Conservation (phyloP, 35 echinoderm and acorn worm species). For the Anneissia japonica region DNA sequence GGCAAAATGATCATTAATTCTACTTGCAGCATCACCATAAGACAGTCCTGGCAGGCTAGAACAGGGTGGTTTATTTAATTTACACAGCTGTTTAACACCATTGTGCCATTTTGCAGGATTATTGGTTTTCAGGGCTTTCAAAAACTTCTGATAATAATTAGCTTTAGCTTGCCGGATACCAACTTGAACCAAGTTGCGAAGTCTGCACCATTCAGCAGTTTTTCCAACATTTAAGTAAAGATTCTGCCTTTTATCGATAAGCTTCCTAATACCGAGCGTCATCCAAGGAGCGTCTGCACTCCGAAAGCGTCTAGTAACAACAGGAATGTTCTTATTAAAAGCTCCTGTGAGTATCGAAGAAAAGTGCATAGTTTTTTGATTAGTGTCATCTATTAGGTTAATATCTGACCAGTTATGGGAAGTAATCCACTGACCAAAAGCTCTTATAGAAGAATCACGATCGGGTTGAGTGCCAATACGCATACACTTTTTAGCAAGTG, state of each 20-base stretch:
- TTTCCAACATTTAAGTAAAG: background rate
- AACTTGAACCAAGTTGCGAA: background rate
- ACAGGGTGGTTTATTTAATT: background rate
- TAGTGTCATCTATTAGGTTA: constrained; percentile 5
- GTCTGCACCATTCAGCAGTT: background rate
- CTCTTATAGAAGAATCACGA: constrained; percentile 9
- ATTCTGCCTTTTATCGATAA: background rate
- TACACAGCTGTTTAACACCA: background rate
- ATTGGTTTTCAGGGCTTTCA: background rate
- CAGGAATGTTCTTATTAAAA: background rate
- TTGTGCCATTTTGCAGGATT: background rate
- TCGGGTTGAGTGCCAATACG: background rate
- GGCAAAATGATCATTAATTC: background rate
- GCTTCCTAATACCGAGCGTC: background rate
- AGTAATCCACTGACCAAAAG: constrained; percentile 20
- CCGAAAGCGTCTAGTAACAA: background rate
- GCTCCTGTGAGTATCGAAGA: background rate
- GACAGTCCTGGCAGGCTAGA: background rate
- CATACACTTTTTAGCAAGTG: background rate
- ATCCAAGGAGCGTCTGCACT: background rate
- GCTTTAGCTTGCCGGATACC: background rate
- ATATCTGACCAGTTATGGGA: background rate
- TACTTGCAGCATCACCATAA: background rate
- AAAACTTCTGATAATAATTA: background rate
- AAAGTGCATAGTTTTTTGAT: background rate